phyloP scores from a whole-genome alignment of 2,888 invertebrate genomes.

The Exephanes ischioxanthus region DNA sequence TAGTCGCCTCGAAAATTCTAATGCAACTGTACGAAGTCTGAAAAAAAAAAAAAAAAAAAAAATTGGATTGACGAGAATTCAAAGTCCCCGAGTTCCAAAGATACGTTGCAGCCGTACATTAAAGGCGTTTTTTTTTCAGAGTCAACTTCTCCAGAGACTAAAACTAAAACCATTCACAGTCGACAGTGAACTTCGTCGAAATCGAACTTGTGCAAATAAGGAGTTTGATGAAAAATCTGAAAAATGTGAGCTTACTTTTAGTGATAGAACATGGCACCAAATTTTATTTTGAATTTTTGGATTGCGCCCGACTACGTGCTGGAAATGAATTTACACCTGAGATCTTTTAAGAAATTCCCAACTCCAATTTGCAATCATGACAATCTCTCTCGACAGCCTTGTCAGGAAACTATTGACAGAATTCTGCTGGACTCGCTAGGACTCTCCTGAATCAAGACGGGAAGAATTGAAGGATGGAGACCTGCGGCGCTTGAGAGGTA shows the following conservation, averaged over 20 bases:
- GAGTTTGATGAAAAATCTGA: too few relatives aligned
- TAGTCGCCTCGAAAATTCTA: slow-evolving; percentile 6
- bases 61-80: background rate
- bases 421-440: background rate
- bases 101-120: too few relatives aligned
- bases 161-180: background rate
- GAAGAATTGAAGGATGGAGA: slow-evolving; percentile 26
- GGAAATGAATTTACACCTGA: background rate
- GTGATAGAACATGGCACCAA: too few relatives aligned
- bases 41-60: slow-evolving; percentile 30
- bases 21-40: slow-evolving; percentile 9
- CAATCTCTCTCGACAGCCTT: background rate
- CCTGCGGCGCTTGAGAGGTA: slow-evolving; percentile 30
- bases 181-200: background rate
- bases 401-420: background rate
- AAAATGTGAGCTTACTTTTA: too few relatives aligned
- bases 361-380: too few relatives aligned
- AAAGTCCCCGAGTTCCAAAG: background rate
- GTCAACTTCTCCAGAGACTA: too few relatives aligned
- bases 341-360: background rate
- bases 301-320: background rate
- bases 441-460: background rate
- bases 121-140: too few relatives aligned
- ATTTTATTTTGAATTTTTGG: too few relatives aligned
- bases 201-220: background rate